Base-by-base conservation (phyloP, 2,888 invertebrate species). In the Synanthedon formicaeformis region DNA sequence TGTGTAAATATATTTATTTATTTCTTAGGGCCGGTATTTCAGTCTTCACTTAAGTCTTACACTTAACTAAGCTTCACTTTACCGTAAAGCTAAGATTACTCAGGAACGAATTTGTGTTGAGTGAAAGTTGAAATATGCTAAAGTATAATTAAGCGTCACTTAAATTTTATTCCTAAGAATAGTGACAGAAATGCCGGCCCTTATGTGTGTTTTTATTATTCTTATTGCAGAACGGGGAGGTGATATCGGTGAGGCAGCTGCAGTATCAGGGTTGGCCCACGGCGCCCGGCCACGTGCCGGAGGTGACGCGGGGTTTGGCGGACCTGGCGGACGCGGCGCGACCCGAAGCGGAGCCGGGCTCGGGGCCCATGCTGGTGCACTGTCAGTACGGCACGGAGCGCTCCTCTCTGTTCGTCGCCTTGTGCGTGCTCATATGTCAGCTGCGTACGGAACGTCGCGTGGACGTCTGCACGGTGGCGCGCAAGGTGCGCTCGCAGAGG, bases 261-360 rank as follows among this genome's bases (percentile, higher is more conserved):
- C 96, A 96, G 81, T 96, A 96, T 83, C 94, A 96, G 73, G 96
- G 96, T 54, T 96, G 96, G 96, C 95, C 95, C 48, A 95, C 95
- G 54, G 95, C 95, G 57, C 93, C 94, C 65, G 95, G 94, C 50
- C 94, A 94, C 88, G 95, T 96, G 75, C 95, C 96, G 59, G 95
- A 96, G 83, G 95, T 95, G 52, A 95, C 95, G 56, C 91, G 95
- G 59, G 95, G 95, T 18, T 89, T 96, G 56, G 94, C 94, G 58
- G 95, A 95, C 78, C 89, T 96, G 58, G 93, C 94, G n/a, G 94
- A 94, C 84, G 93, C 94, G 89, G 87, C 88, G 72, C 84, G 67
- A 68, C 67, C 51, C 11, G 48, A 12, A 12, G 40, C 40, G 41
- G 50, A 16, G 40, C 75, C 92, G 92, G 90, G 75, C 81, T 81